Evolutionary conservation across 2,113 vertebrate species (phyloP).

Genomic region (Lathamus discolor): DNA sequence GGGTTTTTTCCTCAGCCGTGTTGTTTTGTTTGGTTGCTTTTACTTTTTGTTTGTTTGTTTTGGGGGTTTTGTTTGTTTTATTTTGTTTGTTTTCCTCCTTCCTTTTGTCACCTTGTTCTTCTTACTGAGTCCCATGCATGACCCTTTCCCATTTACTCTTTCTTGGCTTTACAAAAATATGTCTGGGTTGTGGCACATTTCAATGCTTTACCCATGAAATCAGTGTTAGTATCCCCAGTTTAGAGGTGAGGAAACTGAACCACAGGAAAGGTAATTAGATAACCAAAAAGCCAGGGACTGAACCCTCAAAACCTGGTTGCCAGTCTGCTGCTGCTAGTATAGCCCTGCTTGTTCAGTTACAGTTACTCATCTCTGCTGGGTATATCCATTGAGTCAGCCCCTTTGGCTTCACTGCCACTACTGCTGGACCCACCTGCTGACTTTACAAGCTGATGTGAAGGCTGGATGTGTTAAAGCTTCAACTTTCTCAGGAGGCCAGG

Average conservation of each 20-base stretch:
- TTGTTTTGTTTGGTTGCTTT: not conserved
- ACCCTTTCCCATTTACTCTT: not conserved
- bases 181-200: not conserved
- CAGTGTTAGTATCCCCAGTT: not conserved
- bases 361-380: not conserved
- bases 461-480: not conserved
- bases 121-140: not conserved
- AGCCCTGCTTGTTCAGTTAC: not conserved
- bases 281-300: not conserved
- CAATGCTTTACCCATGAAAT: not conserved
- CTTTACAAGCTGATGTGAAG: not conserved
- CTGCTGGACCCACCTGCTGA: not conserved
- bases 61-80: too few relatives aligned
- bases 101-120: not conserved
- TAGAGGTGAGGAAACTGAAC: not conserved
- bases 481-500: not conserved
- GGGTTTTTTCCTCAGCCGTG: not conserved
- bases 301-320: not conserved
- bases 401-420: not conserved
- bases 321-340: not conserved
- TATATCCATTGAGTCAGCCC: not conserved
- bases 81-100: not conserved
- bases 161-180: not conserved
- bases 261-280: not conserved
- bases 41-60: too few relatives aligned